Conservation (phyloP, 2,797 vertebrate species). For the Crocidura indochinensis region DNA sequence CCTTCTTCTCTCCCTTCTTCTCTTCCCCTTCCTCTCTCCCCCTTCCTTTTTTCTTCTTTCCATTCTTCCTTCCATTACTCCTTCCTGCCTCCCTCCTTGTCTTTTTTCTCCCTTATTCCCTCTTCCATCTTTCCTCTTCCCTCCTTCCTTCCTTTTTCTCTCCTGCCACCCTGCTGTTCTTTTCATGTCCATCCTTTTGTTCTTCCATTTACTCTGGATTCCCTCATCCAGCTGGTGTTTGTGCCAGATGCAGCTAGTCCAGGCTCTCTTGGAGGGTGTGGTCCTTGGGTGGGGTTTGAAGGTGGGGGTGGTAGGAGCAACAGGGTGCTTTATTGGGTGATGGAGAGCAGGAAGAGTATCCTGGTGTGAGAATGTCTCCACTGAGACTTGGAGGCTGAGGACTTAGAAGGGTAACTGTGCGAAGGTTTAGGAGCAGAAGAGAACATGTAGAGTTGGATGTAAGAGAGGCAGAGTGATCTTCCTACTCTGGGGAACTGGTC, state of each 20-base stretch:
- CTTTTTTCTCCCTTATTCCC: too few species aligned
- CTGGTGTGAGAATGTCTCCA: slow-evolving; percentile 7
- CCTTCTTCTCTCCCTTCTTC: not conserved
- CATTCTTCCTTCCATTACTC: not conserved
- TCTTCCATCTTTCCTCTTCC: not conserved
- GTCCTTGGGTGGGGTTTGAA: not conserved
- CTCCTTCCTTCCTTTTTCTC: not conserved
- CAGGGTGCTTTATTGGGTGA: not conserved
- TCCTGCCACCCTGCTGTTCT: not conserved
- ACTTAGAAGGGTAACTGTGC: not conserved
- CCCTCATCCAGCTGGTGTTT: not conserved
- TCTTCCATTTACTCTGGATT: not conserved
- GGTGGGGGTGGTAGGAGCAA: not conserved
- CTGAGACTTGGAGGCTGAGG: not conserved
- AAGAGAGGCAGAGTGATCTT: not conserved
- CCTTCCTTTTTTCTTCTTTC: not conserved
- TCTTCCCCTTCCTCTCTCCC: not conserved
- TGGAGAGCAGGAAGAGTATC: slow-evolving; percentile 39
- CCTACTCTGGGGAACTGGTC: too few species aligned
- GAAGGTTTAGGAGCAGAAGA: not conserved
- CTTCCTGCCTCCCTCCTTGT: not conserved
- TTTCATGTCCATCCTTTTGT: not conserved
- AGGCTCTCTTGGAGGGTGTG: not conserved
- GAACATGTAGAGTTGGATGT: not conserved
- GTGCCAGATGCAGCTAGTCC: not conserved